Base-by-base conservation (phyloP, 1,140 invertebrate genomes). In the Philopotamus ludificatus region DNA sequence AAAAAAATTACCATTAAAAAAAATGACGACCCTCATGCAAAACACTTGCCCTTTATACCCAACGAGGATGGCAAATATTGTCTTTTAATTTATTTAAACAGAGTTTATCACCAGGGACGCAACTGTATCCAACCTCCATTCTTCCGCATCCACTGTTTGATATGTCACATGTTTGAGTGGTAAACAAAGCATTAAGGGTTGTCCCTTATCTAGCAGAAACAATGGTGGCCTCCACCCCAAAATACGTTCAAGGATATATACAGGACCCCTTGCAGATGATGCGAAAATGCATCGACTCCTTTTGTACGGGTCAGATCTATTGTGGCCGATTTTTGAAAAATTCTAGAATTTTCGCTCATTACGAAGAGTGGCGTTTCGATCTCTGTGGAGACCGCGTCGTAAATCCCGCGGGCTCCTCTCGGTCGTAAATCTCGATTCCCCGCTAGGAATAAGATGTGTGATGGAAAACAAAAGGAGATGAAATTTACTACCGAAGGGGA, bases 111-210 rank as follows among this genome's bases (percentile, higher is more conserved):
- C n/a, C n/a, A n/a, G n/a, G n/a, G n/a, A n/a, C n/a, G n/a, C n/a
- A n/a, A n/a, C 47, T 50, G 47, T 21, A 21, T 16, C n/a, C 21
- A 4, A 20, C 18, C 3, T 20, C 47, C 21, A 20, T 50, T 50
- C 18, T 50, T 50, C 20, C 21, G 20, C 28, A 22, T 39, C 10
- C 51, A 44, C 55, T 7, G 42, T 45, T 42, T 47, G 57, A n/a
- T 47, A 60, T 34, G 39, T 60, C 41, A 42, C 45, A 61, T 22
- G 15, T 42, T 63, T 23, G 61, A 67, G 66, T 67, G 55, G 66
- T 63, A 67, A 67, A 67, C 66, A 67, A 67, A 59, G 50, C 66
- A 64, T 67, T 63, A 67, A 59, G 64, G 66, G 66, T 53, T 26
- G 63, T 65, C 47, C 15, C 54, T 65, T 67, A 67, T 67, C 65